Base-by-base conservation (phyloP, 2,888 invertebrate genomes). In the Seira musarum region DNA sequence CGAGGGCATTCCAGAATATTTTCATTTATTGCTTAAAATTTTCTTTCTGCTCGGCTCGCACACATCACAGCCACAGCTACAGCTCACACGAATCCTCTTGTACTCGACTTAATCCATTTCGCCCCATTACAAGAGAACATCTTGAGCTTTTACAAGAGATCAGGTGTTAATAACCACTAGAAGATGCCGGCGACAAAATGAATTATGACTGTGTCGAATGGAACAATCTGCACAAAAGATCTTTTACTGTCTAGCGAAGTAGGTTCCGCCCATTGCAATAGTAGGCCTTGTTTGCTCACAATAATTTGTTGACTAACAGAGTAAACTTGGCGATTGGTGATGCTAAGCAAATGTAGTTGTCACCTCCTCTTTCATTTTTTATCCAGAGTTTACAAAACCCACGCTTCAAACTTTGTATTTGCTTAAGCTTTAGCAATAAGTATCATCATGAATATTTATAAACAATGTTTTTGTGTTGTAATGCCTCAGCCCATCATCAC, bases 131-230 rank as follows among this genome's bases (percentile, higher is more conserved):
- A 40, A 8, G 40, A 8, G 13, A 40, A 40, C 40, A 13, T 40
- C 40, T 40, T 8, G 40, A 40, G 40, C 6, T 40, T 40, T 40
- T 40, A 40, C 40, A 40, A 40, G 13, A 40, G 40, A 40, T 40
- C 40, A 53, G 67, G 74, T 67, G 74, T 30, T 74, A 67, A 76
- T 68, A 49, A 53, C 30, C 19, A 49, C 30, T 21, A n/a, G 60
- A n/a, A 17, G 57, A 49, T 40, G 46, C 76, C 30, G 76, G 76
- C 53, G 76, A 76, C 76, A 76, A 76, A 76, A 76, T 76, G 76
- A 76, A 65, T 46, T 76, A 76, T 76, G 24, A 30, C 70, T n/a
- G 13, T 24, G 57, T 1, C 17, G 19, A 40, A 40, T 40, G 40
- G 40, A 40, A 6, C 57, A 70, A 76, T 76, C 70, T 64, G 2